Percentiles rank a stretch among this genome's conserved stretches.
Conservation (phyloP, 2,888 invertebrate genomes). For the Drosophila emarginata region DNA sequence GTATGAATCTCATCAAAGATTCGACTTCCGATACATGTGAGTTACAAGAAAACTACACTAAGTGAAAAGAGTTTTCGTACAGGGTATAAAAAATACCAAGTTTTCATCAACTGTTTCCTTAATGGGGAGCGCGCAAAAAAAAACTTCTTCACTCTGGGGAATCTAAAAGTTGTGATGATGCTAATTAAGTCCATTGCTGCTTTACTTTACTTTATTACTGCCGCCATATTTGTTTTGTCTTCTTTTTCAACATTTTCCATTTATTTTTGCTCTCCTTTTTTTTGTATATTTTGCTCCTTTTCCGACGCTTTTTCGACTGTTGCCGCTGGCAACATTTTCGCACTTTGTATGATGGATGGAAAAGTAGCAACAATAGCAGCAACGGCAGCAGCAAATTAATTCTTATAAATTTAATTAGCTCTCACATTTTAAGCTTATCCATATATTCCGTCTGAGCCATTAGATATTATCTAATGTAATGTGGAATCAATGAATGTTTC, state of each 20-base stretch:
- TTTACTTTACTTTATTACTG: slow-evolving; percentile 51
- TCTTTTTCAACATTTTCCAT: slow-evolving; percentile 11
- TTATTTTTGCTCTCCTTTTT: slow-evolving; percentile 5
- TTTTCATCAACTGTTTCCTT: slow-evolving; percentile 7
- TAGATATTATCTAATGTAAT: background rate
- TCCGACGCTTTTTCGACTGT: slow-evolving; percentile 24
- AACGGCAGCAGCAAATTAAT: slow-evolving; percentile 62
- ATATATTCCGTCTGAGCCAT: slow-evolving; percentile 2
- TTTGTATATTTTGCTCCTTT: slow-evolving; percentile 7
- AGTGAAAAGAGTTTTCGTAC: too few species aligned
- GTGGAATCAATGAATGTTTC: background rate
- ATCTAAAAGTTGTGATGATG: slow-evolving; percentile 10
- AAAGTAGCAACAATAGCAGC: background rate
- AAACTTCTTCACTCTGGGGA: slow-evolving; percentile 13
- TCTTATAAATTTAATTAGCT: slow-evolving; percentile 78
- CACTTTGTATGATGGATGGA: slow-evolving; percentile 40
- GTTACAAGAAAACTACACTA: too few species aligned
- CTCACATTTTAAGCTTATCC: slow-evolving; percentile 15
- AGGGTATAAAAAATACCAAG: slow-evolving; percentile 41
- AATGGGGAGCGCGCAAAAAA: background rate
- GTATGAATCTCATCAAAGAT: too few species aligned
- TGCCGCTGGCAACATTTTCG: slow-evolving; percentile 53
- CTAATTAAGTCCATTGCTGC: slow-evolving; percentile 62
- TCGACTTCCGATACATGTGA: too few species aligned
- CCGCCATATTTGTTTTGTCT: slow-evolving; percentile 30